Base-by-base conservation (phyloP, 2,797 vertebrate genomes). In the Lutjanus campechanus region DNA sequence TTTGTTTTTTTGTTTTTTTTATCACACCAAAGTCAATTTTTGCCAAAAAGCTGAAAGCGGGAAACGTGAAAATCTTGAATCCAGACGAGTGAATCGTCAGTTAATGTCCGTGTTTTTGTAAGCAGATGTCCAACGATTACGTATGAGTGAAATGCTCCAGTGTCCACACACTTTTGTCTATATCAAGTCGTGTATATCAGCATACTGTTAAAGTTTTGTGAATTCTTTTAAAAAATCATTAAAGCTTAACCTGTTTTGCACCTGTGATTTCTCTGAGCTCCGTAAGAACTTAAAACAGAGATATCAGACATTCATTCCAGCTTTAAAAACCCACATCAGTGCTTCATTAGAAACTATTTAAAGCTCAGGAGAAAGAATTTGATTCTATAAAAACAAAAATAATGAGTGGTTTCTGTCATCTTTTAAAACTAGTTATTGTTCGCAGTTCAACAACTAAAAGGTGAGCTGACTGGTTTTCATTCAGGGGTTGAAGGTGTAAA, bases 241-340 rank as follows among this genome's bases (percentile, higher is more conserved):
- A 77, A 73, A 74, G 53, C 81, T 74, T 13, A 7, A 46, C 19
- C 13, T 65, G n/a, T 64, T 68, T 63, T 73, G 40, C n/a, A 25
- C 69, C 70, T 40, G 47, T 2, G 17, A n/a, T 66, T 66, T 66
- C 7, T 10, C 13, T 17, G 11, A 41, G 53, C 20, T 64, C 12
- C 12, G 1, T 12, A 20, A 20, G n/a, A 20, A 46, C 36, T 19
- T 54, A 16, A 20, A 5, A 8, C 3, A 1, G 13, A 53, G 7
- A 58, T 19, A 20, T 41, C 20, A 1, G 11, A 51, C 8, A 56
- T 62, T 56, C n/a, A n/a, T 74, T n/a, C 1, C 13, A 51, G 16
- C 44, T 29, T 51, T 17, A 58, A 53, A 55, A 15, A 50, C n/a
- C 49, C 29, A 6, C 1, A 43, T 76, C 25, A n/a, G 73, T 62